A percentile compares a stretch with the other conserved stretches of the same genome.
Conservation (phyloP, 2,797 vertebrate species). For the Hoplostethus mediterraneus region DNA sequence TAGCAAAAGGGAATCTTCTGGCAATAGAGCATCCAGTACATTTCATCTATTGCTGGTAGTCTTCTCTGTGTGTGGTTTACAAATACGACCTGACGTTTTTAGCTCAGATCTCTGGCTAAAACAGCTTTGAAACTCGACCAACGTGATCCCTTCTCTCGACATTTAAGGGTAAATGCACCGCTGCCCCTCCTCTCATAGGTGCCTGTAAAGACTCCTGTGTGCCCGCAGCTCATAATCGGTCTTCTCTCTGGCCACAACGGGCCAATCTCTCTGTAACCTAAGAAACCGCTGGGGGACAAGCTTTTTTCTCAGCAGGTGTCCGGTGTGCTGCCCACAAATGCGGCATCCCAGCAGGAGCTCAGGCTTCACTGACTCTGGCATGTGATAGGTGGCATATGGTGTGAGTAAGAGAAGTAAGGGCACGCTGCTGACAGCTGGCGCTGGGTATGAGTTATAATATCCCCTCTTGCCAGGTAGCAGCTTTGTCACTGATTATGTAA, state of each 20-base stretch:
- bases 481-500: slow-evolving; percentile 70
- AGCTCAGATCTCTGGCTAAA: background rate
- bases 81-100: background rate
- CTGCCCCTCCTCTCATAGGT: background rate
- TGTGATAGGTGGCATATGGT: slow-evolving; percentile 70
- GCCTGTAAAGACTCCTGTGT: background rate
- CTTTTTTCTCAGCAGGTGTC: slow-evolving; percentile 47
- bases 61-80: background rate
- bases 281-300: background rate
- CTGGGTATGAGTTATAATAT: slow-evolving; percentile 63
- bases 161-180: background rate
- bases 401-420: slow-evolving; percentile 52
- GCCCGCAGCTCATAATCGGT: background rate
- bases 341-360: slow-evolving; percentile 22
- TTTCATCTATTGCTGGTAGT: slow-evolving; percentile 20
- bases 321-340: slow-evolving; percentile 36
- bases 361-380: slow-evolving; percentile 29
- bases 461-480: slow-evolving; percentile 74
- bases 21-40: slow-evolving; percentile 28
- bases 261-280: slow-evolving; percentile 3
- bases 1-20: slow-evolving; percentile 54
- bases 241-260: background rate
- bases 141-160: background rate
- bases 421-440: slow-evolving; percentile 64
- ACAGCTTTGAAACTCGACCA: background rate